Percentiles rank a stretch among this genome's conserved stretches.
These are phyloP conservation scores for Nephrotoma flavescens DNA, from an alignment of 2,888 invertebrate genomes.

Conservation along the genomic window DNA sequence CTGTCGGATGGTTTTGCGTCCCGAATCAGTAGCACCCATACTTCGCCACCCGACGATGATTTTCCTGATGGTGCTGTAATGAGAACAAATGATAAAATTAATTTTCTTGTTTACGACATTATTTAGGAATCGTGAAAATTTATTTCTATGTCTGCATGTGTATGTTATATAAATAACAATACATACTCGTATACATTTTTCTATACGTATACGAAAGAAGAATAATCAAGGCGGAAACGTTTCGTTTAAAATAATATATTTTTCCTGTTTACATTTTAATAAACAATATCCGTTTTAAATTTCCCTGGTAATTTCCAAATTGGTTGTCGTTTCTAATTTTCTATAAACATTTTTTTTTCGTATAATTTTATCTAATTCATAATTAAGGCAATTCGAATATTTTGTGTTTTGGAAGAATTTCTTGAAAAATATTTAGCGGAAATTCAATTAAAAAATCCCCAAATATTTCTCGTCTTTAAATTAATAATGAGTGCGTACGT, in stretches of 20 bases:
- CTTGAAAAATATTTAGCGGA: not conserved
- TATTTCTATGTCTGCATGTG: not conserved
- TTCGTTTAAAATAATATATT: not conserved
- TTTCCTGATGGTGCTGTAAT: conserved; percentile 24
- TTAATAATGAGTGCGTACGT: not conserved
- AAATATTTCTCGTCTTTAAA: not conserved
- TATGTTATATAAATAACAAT: not conserved
- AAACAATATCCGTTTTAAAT: not conserved
- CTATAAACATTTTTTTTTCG: too few species aligned
- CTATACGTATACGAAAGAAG: not conserved
- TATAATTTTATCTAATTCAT: not conserved
- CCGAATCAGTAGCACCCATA: conserved; percentile 71
- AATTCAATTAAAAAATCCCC: not conserved
- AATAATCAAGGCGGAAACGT: not conserved
- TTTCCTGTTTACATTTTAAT: not conserved
- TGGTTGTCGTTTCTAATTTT: not conserved
- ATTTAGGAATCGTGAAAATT: not conserved
- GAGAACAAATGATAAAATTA: conserved; percentile 6
- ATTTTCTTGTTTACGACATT: not conserved
- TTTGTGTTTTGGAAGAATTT: not conserved
- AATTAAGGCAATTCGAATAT: not conserved
- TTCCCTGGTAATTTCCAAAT: not conserved
- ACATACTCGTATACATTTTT: too few species aligned
- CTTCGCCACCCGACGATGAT: conserved; percentile 51
- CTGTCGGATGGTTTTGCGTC: conserved; percentile 52